Evolutionary conservation across 2,113 vertebrate genomes (phyloP), one percentile per base, ranked within the genome.

Genomic region (Hiodon tergisus): DNA sequence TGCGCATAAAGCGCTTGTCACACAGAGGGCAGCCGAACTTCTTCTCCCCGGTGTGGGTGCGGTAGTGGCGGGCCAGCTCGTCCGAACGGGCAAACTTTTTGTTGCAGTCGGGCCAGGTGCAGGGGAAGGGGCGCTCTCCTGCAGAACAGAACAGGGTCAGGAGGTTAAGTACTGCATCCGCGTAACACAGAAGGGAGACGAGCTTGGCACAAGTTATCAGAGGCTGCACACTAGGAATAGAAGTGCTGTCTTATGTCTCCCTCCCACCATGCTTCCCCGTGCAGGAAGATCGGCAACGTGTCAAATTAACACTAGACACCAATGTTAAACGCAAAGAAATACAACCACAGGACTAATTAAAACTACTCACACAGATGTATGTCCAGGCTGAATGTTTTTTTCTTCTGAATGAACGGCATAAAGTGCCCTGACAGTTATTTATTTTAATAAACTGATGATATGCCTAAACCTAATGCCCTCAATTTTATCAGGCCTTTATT

Each of bases 41-140:
- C 90, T 98, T 98, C 83, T 99, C 97, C 0, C 97, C 97, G 0
- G 97, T 99, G 91, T 99, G 97, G n/a, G 97, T 99, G 87, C 97
- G 96, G 87, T 94, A 95, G 84, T 99, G 97, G 81, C 97, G 94
- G 0, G 96, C 96, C 85, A 99, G 90, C 91, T 99, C 97, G 0
- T 99, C 97, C 0, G 97, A 99, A 79, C 97, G 95, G 1, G 97
- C 96, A 0, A 99, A 99, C 89, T 98, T 98, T 93, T 98, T 98
- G 91, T 86, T 95, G 86, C 97, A 99, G 76, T 94, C 94, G 10
- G 94, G 92, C 97, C 97, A 99, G 83, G 84, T 96, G 85, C 97
- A 99, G 50, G 96, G 95, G 58, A 98, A 99, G 7, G 97, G 97
- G 50, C 94, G 85, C 80, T 99, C 97, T 82, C 97, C 97, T 98